These are phyloP conservation scores for Beaufortia kweichowensis DNA, from an alignment of 2,113 vertebrate species.

Conservation along the genomic window DNA sequence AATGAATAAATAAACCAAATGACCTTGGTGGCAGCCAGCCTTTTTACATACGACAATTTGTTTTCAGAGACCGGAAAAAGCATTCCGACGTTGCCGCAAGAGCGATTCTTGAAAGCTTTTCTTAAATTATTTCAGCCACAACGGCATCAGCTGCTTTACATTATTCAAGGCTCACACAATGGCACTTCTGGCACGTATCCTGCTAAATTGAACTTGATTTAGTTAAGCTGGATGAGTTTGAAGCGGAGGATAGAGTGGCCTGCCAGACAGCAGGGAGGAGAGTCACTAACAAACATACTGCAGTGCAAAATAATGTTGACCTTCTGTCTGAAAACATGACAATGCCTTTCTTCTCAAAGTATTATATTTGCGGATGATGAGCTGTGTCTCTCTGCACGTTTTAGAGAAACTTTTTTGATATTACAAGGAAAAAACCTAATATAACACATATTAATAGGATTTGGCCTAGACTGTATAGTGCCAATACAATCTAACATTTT, in stretches of 20 bases:
- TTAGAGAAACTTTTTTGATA: slow-evolving; percentile 19
- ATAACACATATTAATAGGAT: slow-evolving; percentile 47
- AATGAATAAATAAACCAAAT: slow-evolving; percentile 46
- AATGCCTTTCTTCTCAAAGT: neutral
- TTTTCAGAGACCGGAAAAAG: slow-evolving; percentile 45
- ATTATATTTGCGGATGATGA: slow-evolving; percentile 14
- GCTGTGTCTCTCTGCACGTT: neutral
- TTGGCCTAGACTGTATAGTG: slow-evolving; percentile 23
- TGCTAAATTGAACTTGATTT: slow-evolving; percentile 51
- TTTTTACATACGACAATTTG: slow-evolving; percentile 47
- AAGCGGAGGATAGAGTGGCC: slow-evolving; percentile 35
- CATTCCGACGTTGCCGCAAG: slow-evolving; percentile 30
- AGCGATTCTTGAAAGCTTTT: slow-evolving; percentile 52
- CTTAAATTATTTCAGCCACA: slow-evolving; percentile 51
- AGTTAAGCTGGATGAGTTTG: slow-evolving; percentile 29
- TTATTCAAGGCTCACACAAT: slow-evolving; percentile 47
- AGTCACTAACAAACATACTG: slow-evolving; percentile 10
- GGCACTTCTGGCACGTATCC: slow-evolving; percentile 43
- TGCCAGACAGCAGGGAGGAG: slow-evolving; percentile 20
- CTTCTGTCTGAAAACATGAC: slow-evolving; percentile 17
- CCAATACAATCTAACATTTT: slow-evolving; percentile 39
- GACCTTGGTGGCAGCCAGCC: slow-evolving; percentile 30
- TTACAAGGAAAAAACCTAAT: slow-evolving; percentile 15
- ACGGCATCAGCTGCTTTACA: slow-evolving; percentile 52
- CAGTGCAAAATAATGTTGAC: slow-evolving; percentile 5